Conservation (phyloP, 2,888 invertebrate genomes). For the Germaria angustata region DNA sequence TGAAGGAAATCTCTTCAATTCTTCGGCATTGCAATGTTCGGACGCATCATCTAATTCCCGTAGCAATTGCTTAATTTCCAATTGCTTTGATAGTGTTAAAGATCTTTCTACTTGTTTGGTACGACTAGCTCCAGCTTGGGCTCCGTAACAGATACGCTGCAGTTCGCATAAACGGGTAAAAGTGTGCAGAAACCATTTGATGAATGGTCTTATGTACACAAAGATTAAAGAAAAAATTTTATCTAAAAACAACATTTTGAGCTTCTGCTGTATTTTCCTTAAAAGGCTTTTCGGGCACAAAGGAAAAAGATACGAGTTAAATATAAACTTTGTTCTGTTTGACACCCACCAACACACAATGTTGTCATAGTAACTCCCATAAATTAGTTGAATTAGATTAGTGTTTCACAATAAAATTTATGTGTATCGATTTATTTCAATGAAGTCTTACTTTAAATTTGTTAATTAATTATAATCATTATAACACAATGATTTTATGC, state of each 20-base stretch:
- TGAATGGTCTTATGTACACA: constrained; percentile 89
- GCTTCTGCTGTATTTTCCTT: background rate
- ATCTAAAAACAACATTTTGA: constrained; percentile 59
- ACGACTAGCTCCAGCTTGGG: constrained; percentile 69
- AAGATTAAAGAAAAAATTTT: constrained; percentile 79
- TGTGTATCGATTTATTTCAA: no score
- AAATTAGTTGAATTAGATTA: background rate
- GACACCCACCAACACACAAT: constrained; percentile 2
- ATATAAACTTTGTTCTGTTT: constrained; percentile 2
- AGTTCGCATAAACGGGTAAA: constrained; percentile 94
- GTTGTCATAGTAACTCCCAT: constrained; percentile 52
- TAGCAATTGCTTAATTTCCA: constrained; percentile 85
- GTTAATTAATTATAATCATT: no score
- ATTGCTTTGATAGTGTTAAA: constrained; percentile 84
- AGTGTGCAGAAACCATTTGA: constrained; percentile 93
- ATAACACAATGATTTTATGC: no score
- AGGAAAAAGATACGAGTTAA: background rate
- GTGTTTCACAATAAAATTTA: background rate
- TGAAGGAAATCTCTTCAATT: constrained; percentile 81
- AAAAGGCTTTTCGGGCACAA: background rate
- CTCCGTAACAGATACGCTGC: constrained; percentile 94
- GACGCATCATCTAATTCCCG: constrained; percentile 82
- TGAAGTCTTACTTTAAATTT: no score
- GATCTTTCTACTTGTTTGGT: constrained; percentile 85
- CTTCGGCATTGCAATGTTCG: constrained; percentile 77